Conservation (phyloP, 2,888 invertebrate species). For the Orthosia gothica region DNA sequence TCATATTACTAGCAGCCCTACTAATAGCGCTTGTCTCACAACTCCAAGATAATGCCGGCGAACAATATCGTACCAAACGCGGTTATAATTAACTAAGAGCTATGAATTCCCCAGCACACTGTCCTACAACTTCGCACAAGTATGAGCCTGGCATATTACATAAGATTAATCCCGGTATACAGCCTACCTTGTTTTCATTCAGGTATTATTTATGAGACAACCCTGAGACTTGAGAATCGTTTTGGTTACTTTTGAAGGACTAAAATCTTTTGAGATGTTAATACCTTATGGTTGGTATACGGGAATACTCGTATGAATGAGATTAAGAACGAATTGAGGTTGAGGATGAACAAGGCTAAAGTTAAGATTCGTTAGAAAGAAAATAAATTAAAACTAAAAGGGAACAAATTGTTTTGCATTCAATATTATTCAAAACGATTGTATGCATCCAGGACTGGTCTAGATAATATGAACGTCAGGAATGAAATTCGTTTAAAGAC, state of each 20-base stretch:
- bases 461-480: background rate
- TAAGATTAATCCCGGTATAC: conserved; percentile 74
- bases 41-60: conserved; percentile 66
- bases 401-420: background rate
- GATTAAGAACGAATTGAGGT: conserved; percentile 11
- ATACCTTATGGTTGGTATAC: conserved; percentile 17
- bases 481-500: background rate
- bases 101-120: conserved; percentile 71
- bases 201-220: conserved; percentile 73
- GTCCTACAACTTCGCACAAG: conserved; percentile 58
- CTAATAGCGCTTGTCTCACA: conserved; percentile 58
- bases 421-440: background rate
- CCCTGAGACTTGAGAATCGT: conserved; percentile 57
- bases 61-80: conserved; percentile 67
- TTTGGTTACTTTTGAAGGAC: conserved; percentile 55
- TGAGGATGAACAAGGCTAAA: background rate
- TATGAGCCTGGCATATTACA: conserved; percentile 66
- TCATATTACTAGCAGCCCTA: conserved; percentile 49
- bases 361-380: background rate
- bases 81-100: conserved; percentile 74
- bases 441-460: too few species aligned
- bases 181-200: conserved; percentile 52
- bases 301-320: conserved; percentile 23
- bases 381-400: background rate
- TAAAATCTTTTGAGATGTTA: conserved; percentile 44